phyloP scores from a whole-genome alignment of 2,113 vertebrate species.

The Chrysochloris asiatica region DNA sequence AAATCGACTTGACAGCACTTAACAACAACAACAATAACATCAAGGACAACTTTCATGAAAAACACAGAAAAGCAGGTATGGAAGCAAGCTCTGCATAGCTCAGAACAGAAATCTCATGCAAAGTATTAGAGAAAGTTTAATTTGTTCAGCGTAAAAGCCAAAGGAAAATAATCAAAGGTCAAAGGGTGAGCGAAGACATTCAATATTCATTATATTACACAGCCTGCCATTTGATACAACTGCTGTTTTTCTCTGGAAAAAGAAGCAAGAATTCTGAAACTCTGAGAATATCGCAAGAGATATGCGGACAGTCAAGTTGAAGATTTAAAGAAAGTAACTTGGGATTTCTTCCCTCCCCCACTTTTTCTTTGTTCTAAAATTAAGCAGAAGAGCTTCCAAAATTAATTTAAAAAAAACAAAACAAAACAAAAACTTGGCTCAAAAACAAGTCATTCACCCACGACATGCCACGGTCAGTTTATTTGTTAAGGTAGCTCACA shows the following conservation, averaged over 20 bases:
- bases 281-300: not conserved
- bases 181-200: slow-evolving; percentile 72
- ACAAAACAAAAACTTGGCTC: not conserved
- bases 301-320: not conserved
- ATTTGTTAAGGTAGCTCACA: slow-evolving; percentile 2
- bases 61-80: slow-evolving; percentile 52
- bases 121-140: slow-evolving; percentile 79
- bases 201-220: slow-evolving; percentile 56
- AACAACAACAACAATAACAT: no score
- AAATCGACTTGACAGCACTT: no score
- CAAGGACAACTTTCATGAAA: slow-evolving; percentile 47
- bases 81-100: slow-evolving; percentile 76
- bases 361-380: slow-evolving; percentile 10
- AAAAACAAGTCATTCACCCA: not conserved
- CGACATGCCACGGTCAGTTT: not conserved
- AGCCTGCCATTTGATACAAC: not conserved
- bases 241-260: slow-evolving; percentile 15
- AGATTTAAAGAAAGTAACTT: not conserved
- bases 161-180: slow-evolving; percentile 79
- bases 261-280: not conserved
- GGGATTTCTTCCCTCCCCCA: not conserved
- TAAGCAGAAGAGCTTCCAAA: not conserved
- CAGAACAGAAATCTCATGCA: slow-evolving; percentile 81
- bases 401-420: not conserved
- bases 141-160: slow-evolving; percentile 72